Evolutionary conservation across 2,888 invertebrate genomes (phyloP), one percentile per base, ranked within the genome.

Genomic region (Mechanitis mazaeus): DNA sequence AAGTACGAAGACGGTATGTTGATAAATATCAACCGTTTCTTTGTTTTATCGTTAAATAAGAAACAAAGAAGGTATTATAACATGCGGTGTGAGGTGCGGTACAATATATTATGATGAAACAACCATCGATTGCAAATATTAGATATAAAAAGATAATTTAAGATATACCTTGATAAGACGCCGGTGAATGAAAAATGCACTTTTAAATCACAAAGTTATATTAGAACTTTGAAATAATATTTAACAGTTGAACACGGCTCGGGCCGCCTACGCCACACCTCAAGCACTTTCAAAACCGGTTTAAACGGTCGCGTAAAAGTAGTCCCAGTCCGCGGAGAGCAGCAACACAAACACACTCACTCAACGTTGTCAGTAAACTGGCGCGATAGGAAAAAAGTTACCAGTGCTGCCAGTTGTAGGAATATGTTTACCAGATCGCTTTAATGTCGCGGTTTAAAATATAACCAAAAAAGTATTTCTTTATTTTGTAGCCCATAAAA

Each of bases 281-380:
- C 77, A 66, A 73, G 75, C 82, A 87, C 87, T 87, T 87, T 86
- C 84, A 76, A 85, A 86, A 85, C 87, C 85, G 87, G 85, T 87
- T 79, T 73, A 77, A 80, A 74, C 76, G 78, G 75, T 77, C 75
- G 80, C 87, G 87, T 84, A 87, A 86, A 87, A 86, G 86, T 87
- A 82, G 76, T 72, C 72, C 74, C 74, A 72, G 62, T 68, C 65
- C 69, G 60, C 66, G 66, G 68, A 67, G 64, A 71, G 66, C 65
- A 75, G 69, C 75, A 72, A 67, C 67, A 75, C 81, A 72, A 67
- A 59, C 64, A 72, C 75, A 69, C 77, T 60, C 70, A 45, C 65
- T 69, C 71, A 78, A 71, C 71, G 76, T 69, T 72, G 72, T 68
- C 70, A 74, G 68, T 70, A 70, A 74, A 87, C 85, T 84, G 71